phyloP scores from a whole-genome alignment of 2,797 vertebrate genomes.

The Alcedo atthis region DNA sequence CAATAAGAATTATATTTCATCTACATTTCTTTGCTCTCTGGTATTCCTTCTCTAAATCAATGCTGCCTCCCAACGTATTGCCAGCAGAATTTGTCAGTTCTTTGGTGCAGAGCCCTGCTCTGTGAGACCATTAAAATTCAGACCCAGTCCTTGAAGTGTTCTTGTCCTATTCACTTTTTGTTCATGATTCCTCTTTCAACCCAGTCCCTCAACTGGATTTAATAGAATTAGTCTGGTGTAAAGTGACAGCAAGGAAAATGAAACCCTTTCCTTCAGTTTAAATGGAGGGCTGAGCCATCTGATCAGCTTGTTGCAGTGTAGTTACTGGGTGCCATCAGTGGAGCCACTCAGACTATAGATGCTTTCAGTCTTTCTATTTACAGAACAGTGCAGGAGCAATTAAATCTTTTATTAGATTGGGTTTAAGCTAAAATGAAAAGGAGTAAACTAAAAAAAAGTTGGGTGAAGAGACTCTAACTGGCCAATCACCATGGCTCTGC shows the following conservation, averaged over 20 bases:
- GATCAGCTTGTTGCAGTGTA: not conserved
- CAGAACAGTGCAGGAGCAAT: not conserved
- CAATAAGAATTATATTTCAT: not conserved
- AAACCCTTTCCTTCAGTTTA: constrained; percentile 21
- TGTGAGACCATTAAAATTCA: not conserved
- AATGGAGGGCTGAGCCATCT: not conserved
- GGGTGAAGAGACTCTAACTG: not conserved
- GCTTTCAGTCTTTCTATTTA: not conserved
- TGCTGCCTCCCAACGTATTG: not conserved
- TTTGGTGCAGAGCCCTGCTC: not conserved
- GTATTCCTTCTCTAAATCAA: not conserved
- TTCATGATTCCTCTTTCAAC: constrained; percentile 4
- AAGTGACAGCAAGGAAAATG: constrained; percentile 23
- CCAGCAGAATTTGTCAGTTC: not conserved
- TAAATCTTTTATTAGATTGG: not conserved
- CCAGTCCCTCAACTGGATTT: not conserved
- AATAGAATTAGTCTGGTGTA: not conserved
- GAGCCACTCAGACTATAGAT: not conserved
- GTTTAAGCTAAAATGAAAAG: not conserved
- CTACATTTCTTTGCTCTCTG: not conserved
- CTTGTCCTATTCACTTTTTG: not conserved
- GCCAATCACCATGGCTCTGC: not conserved
- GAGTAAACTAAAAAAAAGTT: not conserved
- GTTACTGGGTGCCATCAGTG: not conserved
- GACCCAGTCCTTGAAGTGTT: not conserved